Base-by-base conservation (phyloP, 2,797 vertebrate genomes). In the Naso thynnoides region DNA sequence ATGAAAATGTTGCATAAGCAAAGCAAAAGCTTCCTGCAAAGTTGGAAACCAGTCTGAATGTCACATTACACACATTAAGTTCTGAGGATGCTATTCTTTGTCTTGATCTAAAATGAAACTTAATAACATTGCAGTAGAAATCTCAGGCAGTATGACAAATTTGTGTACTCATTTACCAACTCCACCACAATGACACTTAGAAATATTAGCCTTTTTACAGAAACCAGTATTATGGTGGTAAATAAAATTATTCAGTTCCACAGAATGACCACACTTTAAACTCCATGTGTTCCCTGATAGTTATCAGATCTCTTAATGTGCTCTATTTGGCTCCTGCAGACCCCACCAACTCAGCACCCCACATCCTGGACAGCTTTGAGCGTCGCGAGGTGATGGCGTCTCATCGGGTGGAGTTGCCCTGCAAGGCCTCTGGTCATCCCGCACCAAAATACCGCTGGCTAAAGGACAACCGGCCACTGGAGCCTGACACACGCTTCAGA, bases 331-430 rank as follows among this genome's bases (percentile, higher is more conserved):
- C 58, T 4, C 64, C 19, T 14, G 1, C 70, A 99, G 98, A 99
- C 85, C 98, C 97, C 82, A 93, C 95, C 18, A 99, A 99, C 86
- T 98, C 98, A 69, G 96, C 96, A 42, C 98, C 98, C 3, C 96
- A 96, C 87, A 97, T 98, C 90, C 95, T 99, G 93, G 98, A 99
- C 94, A 97, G 97, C 81, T 99, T 99, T 73, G 97, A 98, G 81
- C 97, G 96, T 13, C 96, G 95, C 62, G 97, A 97, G 93, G 96
- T 97, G 92, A 98, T 98, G 98, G 93, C 96, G 1, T 96, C 96
- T 79, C 97, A 97, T 88, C 95, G 93, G 70, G 97, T 98, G 89
- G 98, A 98, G 92, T 93, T 99, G 86, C 97, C 98, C 60, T 99
- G 98, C 93, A 99, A 98, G 94, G 97, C 98, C 15, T 97, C 97